Base-by-base conservation (phyloP, 2,797 vertebrate species). In the Pelobates cultripes region DNA sequence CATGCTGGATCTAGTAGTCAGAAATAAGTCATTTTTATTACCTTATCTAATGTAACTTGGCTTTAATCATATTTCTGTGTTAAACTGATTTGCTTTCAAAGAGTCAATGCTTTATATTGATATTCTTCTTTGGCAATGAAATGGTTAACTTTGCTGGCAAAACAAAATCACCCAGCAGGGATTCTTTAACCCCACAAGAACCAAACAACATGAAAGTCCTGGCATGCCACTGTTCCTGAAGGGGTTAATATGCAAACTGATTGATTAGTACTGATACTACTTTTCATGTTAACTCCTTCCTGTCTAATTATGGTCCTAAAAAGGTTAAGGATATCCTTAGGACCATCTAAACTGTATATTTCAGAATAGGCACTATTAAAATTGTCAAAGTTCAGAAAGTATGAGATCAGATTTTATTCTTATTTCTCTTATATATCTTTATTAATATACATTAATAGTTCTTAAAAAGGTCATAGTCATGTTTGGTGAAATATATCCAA, bases 51-150 rank as follows among this genome's bases (percentile, higher is more conserved):
- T 64, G n/a, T 4, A 64, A 64, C 6, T 64, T 64, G 61, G 6
- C n/a, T 4, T 28, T 64, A 64, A 64, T 41, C 61, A 64, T n/a
- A 57, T 57, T 57, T 8, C 17, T 64, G 7, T 77, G 28, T 81
- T 55, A 77, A 63, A n/a, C 55, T 66, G 57, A 75, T 69, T 74
- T 80, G 42, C 72, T 80, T 63, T 73, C 51, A 74, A 57, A 64
- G 47, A 74, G 68, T 74, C 78, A 28, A 69, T 80, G 70, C 71
- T 67, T 64, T 14, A 28, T 40, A n/a, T 61, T 61, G 61, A 64
- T 64, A n/a, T 57, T 8, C 15, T 61, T 13, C 5, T 64, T 40
- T 64, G 61, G 61, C 14, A 64, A 40, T 17, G 61, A 64, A 64
- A 3, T 12, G 17, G 61, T 64, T 64, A 64, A 64, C 1, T 28